Conservation (phyloP, 2,888 invertebrate species). For the Lomographa bimaculata region DNA sequence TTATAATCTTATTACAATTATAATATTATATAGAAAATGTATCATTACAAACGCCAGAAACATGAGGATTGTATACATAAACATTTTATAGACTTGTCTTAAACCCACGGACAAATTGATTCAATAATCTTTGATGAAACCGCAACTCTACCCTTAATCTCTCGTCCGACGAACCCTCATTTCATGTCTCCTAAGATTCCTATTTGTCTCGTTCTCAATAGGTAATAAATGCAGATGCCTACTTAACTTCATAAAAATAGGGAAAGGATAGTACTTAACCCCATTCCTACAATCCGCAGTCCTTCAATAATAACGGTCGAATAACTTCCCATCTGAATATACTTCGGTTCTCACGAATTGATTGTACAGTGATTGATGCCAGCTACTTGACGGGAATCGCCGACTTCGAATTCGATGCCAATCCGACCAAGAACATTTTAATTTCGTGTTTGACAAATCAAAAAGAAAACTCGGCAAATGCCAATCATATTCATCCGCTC, state of each 20-base stretch:
- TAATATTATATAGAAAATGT: too few relatives aligned
- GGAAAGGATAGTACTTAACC: slow-evolving; percentile 13
- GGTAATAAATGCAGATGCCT: slow-evolving; percentile 11
- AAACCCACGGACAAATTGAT: too few relatives aligned
- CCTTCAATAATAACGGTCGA: slow-evolving; percentile 16
- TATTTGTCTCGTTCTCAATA: not conserved
- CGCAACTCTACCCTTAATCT: too few relatives aligned
- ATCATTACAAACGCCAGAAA: too few relatives aligned
- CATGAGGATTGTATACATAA: too few relatives aligned
- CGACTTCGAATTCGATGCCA: slow-evolving; percentile 17
- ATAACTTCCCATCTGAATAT: slow-evolving; percentile 19
- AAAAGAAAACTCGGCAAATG: slow-evolving; percentile 21
- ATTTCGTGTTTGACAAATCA: slow-evolving; percentile 26
- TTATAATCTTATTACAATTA: too few relatives aligned
- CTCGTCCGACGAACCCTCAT: too few relatives aligned
- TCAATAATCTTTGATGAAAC: too few relatives aligned
- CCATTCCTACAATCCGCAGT: slow-evolving; percentile 10
- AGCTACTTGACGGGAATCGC: slow-evolving; percentile 34
- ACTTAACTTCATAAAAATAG: slow-evolving; percentile 15
- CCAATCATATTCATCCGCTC: slow-evolving; percentile 14
- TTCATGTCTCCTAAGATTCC: too few relatives aligned
- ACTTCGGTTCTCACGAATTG: slow-evolving; percentile 37
- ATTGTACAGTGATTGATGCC: slow-evolving; percentile 44
- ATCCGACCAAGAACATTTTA: slow-evolving; percentile 21
- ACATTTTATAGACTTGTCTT: too few relatives aligned